These are phyloP conservation scores for Channa striata DNA, from an alignment of 2,797 vertebrate genomes.

Conservation along the genomic window DNA sequence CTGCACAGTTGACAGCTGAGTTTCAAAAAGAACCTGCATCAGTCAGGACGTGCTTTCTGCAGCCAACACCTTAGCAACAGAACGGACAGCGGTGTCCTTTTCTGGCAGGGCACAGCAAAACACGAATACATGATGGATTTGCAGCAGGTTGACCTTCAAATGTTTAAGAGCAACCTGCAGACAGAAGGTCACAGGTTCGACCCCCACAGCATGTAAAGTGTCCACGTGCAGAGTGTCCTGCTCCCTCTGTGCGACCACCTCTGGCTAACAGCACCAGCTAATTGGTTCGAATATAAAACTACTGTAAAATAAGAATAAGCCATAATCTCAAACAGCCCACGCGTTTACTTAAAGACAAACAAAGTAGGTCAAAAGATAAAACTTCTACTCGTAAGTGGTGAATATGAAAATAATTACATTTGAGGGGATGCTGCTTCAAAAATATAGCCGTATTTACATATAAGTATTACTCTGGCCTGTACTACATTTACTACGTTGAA, in stretches of 20 bases:
- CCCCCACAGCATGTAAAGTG: slow-evolving; percentile 57
- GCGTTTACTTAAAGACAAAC: slow-evolving; percentile 61
- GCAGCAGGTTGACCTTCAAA: slow-evolving; percentile 68
- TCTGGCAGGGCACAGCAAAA: slow-evolving; percentile 50
- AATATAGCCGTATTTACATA: slow-evolving; percentile 75
- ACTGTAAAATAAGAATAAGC: slow-evolving; percentile 44
- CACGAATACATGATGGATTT: slow-evolving; percentile 56
- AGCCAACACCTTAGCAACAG: slow-evolving; percentile 11
- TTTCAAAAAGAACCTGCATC: slow-evolving; percentile 15
- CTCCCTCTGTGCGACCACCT: slow-evolving; percentile 29
- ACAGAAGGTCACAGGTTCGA: slow-evolving; percentile 58
- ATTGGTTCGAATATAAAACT: slow-evolving; percentile 55
- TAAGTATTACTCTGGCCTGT: slow-evolving; percentile 49
- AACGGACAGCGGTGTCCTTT: slow-evolving; percentile 41
- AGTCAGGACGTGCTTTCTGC: slow-evolving; percentile 6
- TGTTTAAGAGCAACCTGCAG: slow-evolving; percentile 51
- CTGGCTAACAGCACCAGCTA: slow-evolving; percentile 58
- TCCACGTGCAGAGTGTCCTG: slow-evolving; percentile 40
- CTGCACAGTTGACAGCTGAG: not conserved
- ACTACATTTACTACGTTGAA: slow-evolving; percentile 34
- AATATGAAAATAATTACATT: slow-evolving; percentile 76
- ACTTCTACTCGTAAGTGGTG: slow-evolving; percentile 35
- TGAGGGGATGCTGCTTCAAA: slow-evolving; percentile 54
- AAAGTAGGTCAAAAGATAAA: slow-evolving; percentile 44
- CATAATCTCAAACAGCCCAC: slow-evolving; percentile 57